Evolutionary conservation across 2,888 invertebrate genomes (phyloP), one percentile per base, ranked within the genome.

Genomic region (Campaea margaritaria): DNA sequence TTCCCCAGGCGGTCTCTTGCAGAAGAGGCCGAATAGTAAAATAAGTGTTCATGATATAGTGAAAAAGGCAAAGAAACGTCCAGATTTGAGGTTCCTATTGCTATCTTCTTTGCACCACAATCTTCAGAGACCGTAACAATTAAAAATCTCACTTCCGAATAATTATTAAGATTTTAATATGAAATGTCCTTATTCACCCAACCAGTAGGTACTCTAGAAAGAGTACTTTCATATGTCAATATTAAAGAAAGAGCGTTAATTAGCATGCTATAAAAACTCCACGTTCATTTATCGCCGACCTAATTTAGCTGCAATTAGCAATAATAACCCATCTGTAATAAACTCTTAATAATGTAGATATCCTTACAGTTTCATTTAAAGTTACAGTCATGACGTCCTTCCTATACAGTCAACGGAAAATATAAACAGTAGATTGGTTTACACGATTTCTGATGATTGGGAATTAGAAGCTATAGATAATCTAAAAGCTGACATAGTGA

Each of bases 321-420:
- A 73, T 69, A 75, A 75, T 81, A 65, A 79, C 78, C 68, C 78
- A 79, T 77, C 74, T 66, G 71, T 71, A 70, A 75, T 79, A 76
- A 81, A 79, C 58, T 62, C 51, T 71, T 81, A 77, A 81, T 79
- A 70, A 76, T 70, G 79, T 76, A 75, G 78, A 81, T 83, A 81
- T 83, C 82, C 83, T 84, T 83, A 82, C 78, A 72, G 74, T 81
- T 81, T 81, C 74, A 80, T 83, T 81, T 76, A 80, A 81, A 79
- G 79, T 86, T 82, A 83, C 81, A 73, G 69, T 74, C 84, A 69
- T 53, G 85, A 69, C 73, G 87, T 84, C 89, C 89, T 89, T 87
- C 82, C 75, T 79, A 64, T 65, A 64, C 68, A 79, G 2, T 31
- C 34, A 12, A 12, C 44, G 31, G 39, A 57, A 12, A 51, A 38